Percentiles rank a stretch among this genome's conserved stretches.
Evolutionary conservation across 2,888 invertebrate genomes (phyloP).

Genomic region (Scaptomyza reducta): DNA sequence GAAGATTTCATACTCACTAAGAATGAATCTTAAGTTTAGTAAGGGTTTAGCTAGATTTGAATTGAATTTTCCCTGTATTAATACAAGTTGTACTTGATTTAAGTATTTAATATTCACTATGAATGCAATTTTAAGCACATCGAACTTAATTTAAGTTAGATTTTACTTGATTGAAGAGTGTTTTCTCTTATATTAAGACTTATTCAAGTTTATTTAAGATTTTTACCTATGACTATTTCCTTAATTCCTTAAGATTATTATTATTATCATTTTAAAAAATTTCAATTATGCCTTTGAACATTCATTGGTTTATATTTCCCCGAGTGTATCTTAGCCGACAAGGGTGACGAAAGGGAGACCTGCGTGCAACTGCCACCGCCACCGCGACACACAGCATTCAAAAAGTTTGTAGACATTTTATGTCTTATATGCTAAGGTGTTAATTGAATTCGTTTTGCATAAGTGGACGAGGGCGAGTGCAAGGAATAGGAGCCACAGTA

Average conservation of each 20-base stretch:
- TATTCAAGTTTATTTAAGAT: too few species aligned
- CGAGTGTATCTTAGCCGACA: conserved; percentile 26
- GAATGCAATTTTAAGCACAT: too few species aligned
- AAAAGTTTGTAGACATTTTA: conserved; percentile 43
- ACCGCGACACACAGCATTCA: conserved; percentile 41
- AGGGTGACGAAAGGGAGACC: conserved; percentile 66
- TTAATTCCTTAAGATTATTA: too few species aligned
- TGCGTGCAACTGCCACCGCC: conserved; percentile 58
- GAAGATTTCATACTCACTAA: not conserved
- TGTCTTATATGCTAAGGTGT: conserved; percentile 80
- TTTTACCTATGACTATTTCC: too few species aligned
- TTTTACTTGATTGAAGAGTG: too few species aligned
- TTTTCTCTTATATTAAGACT: too few species aligned
- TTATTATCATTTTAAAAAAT: too few species aligned
- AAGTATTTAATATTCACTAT: not conserved
- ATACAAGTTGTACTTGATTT: not conserved
- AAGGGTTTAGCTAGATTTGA: not conserved
- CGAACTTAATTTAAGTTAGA: not conserved
- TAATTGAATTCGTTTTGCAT: conserved; percentile 85
- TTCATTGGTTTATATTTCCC: not conserved
- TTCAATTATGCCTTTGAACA: not conserved
- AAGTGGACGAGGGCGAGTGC: conserved; percentile 59
- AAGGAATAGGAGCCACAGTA: conserved; percentile 4
- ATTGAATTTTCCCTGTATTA: too few species aligned
- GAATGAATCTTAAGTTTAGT: not conserved